Conservation (phyloP, 2,113 vertebrate genomes). For the Plecotus auritus region DNA sequence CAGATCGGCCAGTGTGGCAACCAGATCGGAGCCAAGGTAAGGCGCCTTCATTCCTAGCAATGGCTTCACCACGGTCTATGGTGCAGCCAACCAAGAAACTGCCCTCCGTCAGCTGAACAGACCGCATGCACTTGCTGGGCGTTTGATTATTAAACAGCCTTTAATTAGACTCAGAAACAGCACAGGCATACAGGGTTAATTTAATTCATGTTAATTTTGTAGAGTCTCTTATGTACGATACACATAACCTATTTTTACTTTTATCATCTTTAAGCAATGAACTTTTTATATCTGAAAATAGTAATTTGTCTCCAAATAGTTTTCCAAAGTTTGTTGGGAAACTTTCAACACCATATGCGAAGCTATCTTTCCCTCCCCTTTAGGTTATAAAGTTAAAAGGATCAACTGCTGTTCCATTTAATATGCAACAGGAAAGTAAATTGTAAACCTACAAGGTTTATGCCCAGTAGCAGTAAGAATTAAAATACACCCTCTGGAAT, state of each 20-base stretch:
- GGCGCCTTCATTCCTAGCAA: neutral
- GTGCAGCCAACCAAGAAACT: fast-evolving
- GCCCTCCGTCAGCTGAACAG: neutral
- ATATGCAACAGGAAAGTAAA: neutral
- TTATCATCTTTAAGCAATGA: neutral
- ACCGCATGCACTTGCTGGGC: fast-evolving
- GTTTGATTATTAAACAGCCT: neutral
- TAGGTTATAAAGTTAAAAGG: neutral
- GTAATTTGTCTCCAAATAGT: neutral
- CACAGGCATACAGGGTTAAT: neutral
- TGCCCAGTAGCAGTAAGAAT: neutral
- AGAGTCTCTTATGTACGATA: neutral
- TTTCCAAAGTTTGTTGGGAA: neutral
- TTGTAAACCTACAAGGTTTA: neutral
- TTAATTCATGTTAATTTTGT: neutral
- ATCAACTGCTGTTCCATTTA: neutral
- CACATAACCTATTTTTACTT: neutral
- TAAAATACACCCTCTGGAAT: neutral
- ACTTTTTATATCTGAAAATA: neutral
- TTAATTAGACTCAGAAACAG: neutral
- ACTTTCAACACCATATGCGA: neutral
- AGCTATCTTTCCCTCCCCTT: neutral
- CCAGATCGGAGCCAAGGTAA: constrained; percentile 97
- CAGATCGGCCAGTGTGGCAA: constrained; percentile 99
- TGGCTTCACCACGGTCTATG: fast-evolving